Conservation (phyloP, 2,113 vertebrate species). For the Oriolus oriolus region DNA sequence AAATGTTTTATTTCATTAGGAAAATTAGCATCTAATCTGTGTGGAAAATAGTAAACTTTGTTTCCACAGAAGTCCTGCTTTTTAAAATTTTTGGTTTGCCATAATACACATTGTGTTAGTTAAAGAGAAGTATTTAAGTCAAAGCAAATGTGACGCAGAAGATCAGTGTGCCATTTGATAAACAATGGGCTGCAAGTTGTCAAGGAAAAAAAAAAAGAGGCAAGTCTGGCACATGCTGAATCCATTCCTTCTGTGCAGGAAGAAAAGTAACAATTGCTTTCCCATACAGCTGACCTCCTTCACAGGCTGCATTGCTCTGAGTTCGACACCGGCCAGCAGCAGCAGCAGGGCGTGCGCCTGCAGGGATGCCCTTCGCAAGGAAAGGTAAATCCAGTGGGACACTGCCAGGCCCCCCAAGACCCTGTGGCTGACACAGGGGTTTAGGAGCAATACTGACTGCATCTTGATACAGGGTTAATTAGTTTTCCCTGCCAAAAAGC, state of each 20-base stretch:
- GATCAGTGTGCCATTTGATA: slow-evolving; percentile 4
- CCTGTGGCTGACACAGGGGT: not conserved
- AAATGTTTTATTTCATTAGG: not conserved
- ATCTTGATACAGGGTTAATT: not conserved
- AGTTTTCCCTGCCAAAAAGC: not conserved
- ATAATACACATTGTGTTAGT: not conserved
- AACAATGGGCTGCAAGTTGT: slow-evolving; percentile 16
- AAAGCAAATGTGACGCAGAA: not conserved
- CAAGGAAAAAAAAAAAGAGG: not conserved
- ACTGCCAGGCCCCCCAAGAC: not conserved
- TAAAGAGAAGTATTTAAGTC: not conserved
- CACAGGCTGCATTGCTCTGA: not conserved
- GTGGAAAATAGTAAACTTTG: not conserved
- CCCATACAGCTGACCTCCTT: not conserved
- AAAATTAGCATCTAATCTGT: not conserved
- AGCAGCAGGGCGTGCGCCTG: not conserved
- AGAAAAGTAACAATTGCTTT: slow-evolving; percentile 20
- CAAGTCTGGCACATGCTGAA: slow-evolving; percentile 1
- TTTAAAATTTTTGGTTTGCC: not conserved
- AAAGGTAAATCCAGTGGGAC: not conserved
- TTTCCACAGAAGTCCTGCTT: not conserved
- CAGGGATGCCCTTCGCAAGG: not conserved
- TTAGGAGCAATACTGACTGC: not conserved
- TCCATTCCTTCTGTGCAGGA: slow-evolving; percentile 28
- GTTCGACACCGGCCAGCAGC: not conserved